phyloP scores from a whole-genome alignment of 2,113 vertebrate genomes.

The Callionymus lyra region DNA sequence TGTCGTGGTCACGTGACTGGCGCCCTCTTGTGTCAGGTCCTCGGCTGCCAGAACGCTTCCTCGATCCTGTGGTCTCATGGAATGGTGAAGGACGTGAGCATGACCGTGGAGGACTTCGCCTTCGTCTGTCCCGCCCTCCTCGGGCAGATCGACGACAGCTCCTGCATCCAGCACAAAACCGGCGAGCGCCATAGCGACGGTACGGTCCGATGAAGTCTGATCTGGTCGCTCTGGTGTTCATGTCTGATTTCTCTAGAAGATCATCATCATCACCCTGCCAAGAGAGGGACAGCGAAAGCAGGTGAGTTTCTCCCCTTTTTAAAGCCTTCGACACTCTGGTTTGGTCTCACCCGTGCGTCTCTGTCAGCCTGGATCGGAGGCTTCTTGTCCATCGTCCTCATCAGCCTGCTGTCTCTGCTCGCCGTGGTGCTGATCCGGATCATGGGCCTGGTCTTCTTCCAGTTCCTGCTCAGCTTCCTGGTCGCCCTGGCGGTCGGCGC shows the following conservation, averaged over 20 bases:
- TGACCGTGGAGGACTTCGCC: slow-evolving; percentile 77
- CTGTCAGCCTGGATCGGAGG: slow-evolving; percentile 86
- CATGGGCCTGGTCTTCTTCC: slow-evolving; percentile 92
- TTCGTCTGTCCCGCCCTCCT: slow-evolving; percentile 90
- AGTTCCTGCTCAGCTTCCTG: slow-evolving; percentile 94
- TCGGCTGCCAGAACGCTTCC: slow-evolving; percentile 83
- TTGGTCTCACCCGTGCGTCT: background rate
- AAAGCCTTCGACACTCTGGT: background rate
- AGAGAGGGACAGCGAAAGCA: no score
- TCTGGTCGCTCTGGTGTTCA: background rate
- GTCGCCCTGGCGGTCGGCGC: slow-evolving; percentile 94
- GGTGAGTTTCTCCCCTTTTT: background rate
- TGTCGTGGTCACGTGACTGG: no score
- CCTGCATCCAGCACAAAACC: slow-evolving; percentile 73
- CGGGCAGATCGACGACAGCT: slow-evolving; percentile 80
- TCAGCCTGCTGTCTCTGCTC: slow-evolving; percentile 86
- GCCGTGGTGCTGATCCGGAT: slow-evolving; percentile 88
- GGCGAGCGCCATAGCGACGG: slow-evolving; percentile 5
- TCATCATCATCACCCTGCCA: slow-evolving; percentile 24
- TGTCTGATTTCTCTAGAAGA: slow-evolving; percentile 20
- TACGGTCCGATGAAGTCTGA: background rate
- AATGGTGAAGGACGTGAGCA: slow-evolving; percentile 65
- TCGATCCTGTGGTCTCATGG: slow-evolving; percentile 79
- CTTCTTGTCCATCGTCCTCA: slow-evolving; percentile 87
- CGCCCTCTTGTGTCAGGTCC: background rate